Percentiles rank a stretch among this genome's conserved stretches.
Evolutionary conservation across 2,888 invertebrate genomes (phyloP).

Genomic region (Lasioglossum calceatum): DNA sequence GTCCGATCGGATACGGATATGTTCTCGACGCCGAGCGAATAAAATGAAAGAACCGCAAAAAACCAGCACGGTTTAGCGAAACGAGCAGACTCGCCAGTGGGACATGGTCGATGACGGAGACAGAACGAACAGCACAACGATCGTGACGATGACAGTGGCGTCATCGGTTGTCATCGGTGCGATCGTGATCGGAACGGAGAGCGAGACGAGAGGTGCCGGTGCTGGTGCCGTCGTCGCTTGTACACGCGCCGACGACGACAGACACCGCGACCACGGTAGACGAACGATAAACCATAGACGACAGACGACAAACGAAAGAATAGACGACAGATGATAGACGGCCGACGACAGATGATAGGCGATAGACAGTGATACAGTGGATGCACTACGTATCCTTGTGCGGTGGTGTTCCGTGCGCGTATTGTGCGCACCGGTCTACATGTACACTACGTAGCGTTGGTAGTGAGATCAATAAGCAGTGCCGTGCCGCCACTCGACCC

Average conservation of each 20-base stretch:
- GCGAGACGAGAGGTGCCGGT: conserved; percentile 36
- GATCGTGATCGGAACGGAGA: conserved; percentile 23
- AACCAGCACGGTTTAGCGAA: neutral
- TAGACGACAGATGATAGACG: conserved; percentile 27
- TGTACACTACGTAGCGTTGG: conserved; percentile 80
- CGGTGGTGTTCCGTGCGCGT: conserved; percentile 69
- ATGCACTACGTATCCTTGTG: conserved; percentile 64
- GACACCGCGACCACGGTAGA: neutral
- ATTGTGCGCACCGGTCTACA: conserved; percentile 77
- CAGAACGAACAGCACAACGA: conserved; percentile 19
- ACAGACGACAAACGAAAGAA: neutral
- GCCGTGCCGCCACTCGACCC: conserved; percentile 77
- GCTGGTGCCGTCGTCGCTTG: conserved; percentile 39
- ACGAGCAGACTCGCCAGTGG: neutral
- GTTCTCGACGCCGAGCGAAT: neutral
- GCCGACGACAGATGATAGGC: neutral
- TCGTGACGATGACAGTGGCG: conserved; percentile 16
- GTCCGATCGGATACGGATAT: neutral
- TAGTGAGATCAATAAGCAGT: conserved; percentile 84
- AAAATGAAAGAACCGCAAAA: neutral
- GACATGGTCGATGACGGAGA: conserved; percentile 5
- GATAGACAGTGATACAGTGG: conserved; percentile 61
- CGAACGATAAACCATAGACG: neutral
- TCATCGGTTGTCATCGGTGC: conserved; percentile 22
- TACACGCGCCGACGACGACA: conserved; percentile 14